phyloP scores from a whole-genome alignment of 2,888 invertebrate species.

The Archips xylosteana region DNA sequence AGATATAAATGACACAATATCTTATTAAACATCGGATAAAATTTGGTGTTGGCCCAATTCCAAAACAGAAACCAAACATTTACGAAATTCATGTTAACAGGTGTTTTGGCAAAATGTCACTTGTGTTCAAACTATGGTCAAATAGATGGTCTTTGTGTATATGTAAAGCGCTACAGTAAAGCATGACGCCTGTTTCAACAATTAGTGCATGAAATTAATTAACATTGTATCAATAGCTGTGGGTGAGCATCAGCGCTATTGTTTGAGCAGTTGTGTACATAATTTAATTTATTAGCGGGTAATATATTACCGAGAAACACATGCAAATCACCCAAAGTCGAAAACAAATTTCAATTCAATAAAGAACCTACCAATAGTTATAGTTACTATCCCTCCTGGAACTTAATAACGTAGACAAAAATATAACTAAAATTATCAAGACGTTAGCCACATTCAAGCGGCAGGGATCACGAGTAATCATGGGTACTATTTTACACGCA shows the following conservation, averaged over 20 bases:
- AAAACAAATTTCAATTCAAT: slow-evolving; percentile 4
- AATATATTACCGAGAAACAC: slow-evolving; percentile 1
- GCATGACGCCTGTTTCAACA: slow-evolving; percentile 21
- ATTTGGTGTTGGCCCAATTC: slow-evolving; percentile 2
- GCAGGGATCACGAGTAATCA: no score
- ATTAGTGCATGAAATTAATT: slow-evolving; percentile 38
- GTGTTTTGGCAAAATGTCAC: slow-evolving; percentile 4
- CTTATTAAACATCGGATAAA: no score
- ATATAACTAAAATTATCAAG: no score
- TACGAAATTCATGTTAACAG: slow-evolving; percentile 28
- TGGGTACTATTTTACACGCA: no score
- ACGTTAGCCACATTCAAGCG: no score
- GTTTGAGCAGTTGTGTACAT: slow-evolving; percentile 28
- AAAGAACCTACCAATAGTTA: no score
- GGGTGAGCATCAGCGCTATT: slow-evolving; percentile 15
- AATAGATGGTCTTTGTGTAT: slow-evolving; percentile 15
- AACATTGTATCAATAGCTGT: slow-evolving; percentile 27
- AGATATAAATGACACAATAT: no score
- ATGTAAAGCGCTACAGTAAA: background rate
- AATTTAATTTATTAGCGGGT: slow-evolving; percentile 17
- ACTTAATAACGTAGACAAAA: no score
- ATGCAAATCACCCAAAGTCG: slow-evolving; percentile 6
- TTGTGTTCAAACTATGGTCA: slow-evolving; percentile 13
- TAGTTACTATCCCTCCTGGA: no score
- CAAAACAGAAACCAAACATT: slow-evolving; percentile 23